Conservation (phyloP, 2,113 vertebrate species). For the Prietella phreatophila region DNA sequence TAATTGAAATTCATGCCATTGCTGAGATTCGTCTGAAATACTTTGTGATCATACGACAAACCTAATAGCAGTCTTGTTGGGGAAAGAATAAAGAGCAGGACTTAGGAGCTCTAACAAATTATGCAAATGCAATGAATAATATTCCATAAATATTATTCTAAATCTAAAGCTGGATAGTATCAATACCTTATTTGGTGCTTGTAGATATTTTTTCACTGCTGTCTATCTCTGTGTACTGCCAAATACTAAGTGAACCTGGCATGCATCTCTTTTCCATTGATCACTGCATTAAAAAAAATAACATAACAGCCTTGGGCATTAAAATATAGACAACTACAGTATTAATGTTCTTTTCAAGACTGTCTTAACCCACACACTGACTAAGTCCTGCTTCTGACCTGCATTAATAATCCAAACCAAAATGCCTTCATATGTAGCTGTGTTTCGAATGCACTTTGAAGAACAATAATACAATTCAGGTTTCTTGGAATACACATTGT, state of each 20-base stretch:
- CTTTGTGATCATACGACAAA: not conserved
- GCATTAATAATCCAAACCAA: not conserved
- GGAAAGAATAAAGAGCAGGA: not conserved
- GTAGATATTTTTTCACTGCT: not conserved
- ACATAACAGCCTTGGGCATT: not conserved
- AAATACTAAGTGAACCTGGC: not conserved
- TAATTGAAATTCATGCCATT: not conserved
- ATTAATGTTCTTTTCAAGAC: not conserved
- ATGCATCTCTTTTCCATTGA: not conserved
- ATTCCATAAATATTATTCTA: not conserved
- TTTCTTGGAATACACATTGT: not conserved
- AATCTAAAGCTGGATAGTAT: not conserved
- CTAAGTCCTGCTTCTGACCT: not conserved
- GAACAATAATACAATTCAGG: not conserved
- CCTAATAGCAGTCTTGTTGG: not conserved
- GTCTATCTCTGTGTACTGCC: not conserved
- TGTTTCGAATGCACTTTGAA: not conserved
- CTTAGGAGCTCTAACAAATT: not conserved
- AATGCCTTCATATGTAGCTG: not conserved
- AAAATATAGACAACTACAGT: not conserved
- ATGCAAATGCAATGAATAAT: not conserved
- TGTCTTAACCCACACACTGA: not conserved
- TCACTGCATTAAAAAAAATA: not conserved
- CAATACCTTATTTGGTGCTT: too few relatives aligned
- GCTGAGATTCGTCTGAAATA: not conserved